Conservation (phyloP, 2,888 invertebrate species). For the Torymus auratus region DNA sequence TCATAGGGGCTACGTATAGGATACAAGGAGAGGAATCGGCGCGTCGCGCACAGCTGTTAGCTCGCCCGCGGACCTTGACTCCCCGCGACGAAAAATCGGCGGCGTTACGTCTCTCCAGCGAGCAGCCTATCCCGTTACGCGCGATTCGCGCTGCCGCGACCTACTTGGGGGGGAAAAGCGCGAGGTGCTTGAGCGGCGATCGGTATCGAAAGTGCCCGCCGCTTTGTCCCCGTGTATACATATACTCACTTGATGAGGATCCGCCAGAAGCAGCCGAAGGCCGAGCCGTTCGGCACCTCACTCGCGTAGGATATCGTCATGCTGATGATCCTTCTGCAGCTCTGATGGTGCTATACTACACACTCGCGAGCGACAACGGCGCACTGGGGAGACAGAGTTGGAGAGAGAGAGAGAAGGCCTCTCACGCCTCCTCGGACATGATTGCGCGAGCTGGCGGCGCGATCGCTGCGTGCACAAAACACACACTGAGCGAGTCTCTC, state of each 20-base stretch:
- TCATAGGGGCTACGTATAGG: slow-evolving; percentile 1
- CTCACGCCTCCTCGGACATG: too few species aligned
- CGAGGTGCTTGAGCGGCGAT: too few species aligned
- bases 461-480: too few species aligned
- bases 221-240: not conserved
- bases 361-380: too few species aligned
- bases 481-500: too few species aligned
- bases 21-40: not conserved
- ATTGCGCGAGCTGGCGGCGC: too few species aligned
- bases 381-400: too few species aligned
- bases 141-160: too few species aligned
- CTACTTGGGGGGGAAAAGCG: too few species aligned
- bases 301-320: slow-evolving; percentile 95
- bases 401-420: too few species aligned
- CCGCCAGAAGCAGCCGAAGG: slow-evolving; percentile 95
- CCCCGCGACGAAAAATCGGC: not conserved
- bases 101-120: not conserved
- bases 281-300: slow-evolving; percentile 94
- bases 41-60: slow-evolving; percentile 48
- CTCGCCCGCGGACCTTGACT: not conserved
- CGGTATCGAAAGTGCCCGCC: too few species aligned
- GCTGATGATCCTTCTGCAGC: slow-evolving; percentile 59
- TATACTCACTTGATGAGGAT: slow-evolving; percentile 89
- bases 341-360: too few species aligned
- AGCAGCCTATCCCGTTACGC: slow-evolving; percentile 23